A percentile compares a stretch with the other conserved stretches of the same genome.
Evolutionary conservation across 1,140 invertebrate species (phyloP).

Genomic region (Nasonia longicornis): DNA sequence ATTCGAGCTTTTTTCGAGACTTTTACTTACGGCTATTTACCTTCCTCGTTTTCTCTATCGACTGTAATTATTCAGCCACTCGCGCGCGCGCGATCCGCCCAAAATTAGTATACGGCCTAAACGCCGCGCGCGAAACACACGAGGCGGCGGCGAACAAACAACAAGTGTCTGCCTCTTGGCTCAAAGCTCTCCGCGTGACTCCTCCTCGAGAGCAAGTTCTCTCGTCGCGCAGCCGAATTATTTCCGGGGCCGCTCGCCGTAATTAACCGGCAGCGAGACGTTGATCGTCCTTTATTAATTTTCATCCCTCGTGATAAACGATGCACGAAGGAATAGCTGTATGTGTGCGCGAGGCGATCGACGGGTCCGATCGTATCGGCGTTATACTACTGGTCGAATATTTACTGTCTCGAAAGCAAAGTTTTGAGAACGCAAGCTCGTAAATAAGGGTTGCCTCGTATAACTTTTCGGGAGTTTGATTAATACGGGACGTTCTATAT

Average conservation of each 20-base stretch:
- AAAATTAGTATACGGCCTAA: not conserved
- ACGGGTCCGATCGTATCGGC: not conserved
- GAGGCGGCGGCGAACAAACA: not conserved
- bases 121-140: not conserved
- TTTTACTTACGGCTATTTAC: no score
- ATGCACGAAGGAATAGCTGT: not conserved
- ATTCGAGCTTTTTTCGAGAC: no score
- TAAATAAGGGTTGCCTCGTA: not conserved
- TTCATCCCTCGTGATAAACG: not conserved
- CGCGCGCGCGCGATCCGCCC: not conserved
- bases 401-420: not conserved
- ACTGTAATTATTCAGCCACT: not conserved
- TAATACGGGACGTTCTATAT: not conserved
- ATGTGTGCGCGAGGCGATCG: no score
- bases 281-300: constrained; percentile 21
- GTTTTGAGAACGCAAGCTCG: not conserved
- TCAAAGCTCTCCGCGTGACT: not conserved
- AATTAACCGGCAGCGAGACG: not conserved
- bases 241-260: constrained; percentile 1
- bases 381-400: not conserved
- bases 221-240: constrained; percentile 14
- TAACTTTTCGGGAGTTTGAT: not conserved
- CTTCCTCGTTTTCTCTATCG: no score
- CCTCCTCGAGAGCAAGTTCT: not conserved
- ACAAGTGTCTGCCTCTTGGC: not conserved